phyloP scores from a whole-genome alignment of 2,888 invertebrate genomes.

The Diarsia rubi region DNA sequence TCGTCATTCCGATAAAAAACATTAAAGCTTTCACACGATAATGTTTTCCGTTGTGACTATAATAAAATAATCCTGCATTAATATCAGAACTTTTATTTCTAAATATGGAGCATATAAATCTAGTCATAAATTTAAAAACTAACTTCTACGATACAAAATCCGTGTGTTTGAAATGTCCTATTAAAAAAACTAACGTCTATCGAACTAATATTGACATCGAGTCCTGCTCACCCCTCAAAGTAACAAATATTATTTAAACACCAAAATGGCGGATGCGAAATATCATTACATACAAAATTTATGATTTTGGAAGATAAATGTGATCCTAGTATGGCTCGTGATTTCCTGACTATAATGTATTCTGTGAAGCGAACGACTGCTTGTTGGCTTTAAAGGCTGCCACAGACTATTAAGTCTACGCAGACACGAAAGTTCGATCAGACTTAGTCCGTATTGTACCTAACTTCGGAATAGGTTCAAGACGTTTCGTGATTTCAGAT shows the following conservation, averaged over 20 bases:
- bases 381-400: slow-evolving; percentile 80
- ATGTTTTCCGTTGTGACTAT: neutral
- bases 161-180: neutral
- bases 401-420: slow-evolving; percentile 78
- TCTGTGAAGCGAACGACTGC: slow-evolving; percentile 80
- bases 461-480: slow-evolving; percentile 44
- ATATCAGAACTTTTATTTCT: neutral
- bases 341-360: slow-evolving; percentile 90
- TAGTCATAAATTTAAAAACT: slow-evolving; percentile 5
- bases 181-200: neutral
- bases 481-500: slow-evolving; percentile 45
- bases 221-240: slow-evolving; percentile 27
- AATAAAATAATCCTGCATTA: neutral
- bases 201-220: slow-evolving; percentile 14
- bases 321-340: slow-evolving; percentile 85
- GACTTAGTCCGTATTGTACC: slow-evolving; percentile 45
- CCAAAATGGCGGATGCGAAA: slow-evolving; percentile 84
- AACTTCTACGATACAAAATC: slow-evolving; percentile 13
- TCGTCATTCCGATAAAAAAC: slow-evolving; percentile 15
- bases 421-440: slow-evolving; percentile 72
- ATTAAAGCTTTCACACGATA: slow-evolving; percentile 25
- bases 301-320: slow-evolving; percentile 90
- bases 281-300: slow-evolving; percentile 87
- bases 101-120: neutral
- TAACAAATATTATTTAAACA: slow-evolving; percentile 66